Evolutionary conservation across 1,140 invertebrate genomes (phyloP), one percentile per base, ranked within the genome.

Genomic region (Drosophila orosa): DNA sequence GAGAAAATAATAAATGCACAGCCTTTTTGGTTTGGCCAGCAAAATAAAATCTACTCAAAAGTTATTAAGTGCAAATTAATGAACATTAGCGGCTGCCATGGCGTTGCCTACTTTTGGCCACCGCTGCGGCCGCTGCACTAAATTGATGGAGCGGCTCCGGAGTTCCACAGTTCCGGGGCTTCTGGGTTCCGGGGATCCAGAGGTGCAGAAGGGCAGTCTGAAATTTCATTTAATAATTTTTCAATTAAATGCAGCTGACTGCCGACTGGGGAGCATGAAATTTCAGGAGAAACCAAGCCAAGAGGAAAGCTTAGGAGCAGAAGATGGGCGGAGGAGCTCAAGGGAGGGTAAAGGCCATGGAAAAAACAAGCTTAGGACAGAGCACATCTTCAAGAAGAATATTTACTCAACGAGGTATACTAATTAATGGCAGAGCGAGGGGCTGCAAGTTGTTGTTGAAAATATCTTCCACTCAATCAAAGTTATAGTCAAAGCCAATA

Each of bases 31-130:
- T 35, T 65, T 65, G 42, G 31, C 67, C 68, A 54, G 78, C 19
- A 74, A 86, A 81, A 83, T 83, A 81, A 86, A 82, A 86, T 73
- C 74, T 73, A 82, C 78, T 87, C 78, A 78, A 87, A 86, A 86
- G 74, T 86, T 86, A 86, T 86, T 86, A 86, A 86, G 82, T 86
- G 82, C 82, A 86, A 87, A 86, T 86, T 86, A 86, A 86, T 86
- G 82, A 86, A 87, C 82, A 86, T 86, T 86, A 86, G 82, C 71
- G 69, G 71, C 58, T 82, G 65, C 66, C 74, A 69, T 71, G 67
- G 65, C 76, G 76, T 59, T 80, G 81, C 80, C 76, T 80, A 65
- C 76, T 84, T 72, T 79, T 58, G 45, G 57, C 75, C 80, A 77
- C 55, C 74, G 50, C 60, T 52, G 68, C 52, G 66, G 68, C 68